These are phyloP conservation scores for Presbytis comata DNA, from an alignment of 2,797 vertebrate species.

Conservation along the genomic window DNA sequence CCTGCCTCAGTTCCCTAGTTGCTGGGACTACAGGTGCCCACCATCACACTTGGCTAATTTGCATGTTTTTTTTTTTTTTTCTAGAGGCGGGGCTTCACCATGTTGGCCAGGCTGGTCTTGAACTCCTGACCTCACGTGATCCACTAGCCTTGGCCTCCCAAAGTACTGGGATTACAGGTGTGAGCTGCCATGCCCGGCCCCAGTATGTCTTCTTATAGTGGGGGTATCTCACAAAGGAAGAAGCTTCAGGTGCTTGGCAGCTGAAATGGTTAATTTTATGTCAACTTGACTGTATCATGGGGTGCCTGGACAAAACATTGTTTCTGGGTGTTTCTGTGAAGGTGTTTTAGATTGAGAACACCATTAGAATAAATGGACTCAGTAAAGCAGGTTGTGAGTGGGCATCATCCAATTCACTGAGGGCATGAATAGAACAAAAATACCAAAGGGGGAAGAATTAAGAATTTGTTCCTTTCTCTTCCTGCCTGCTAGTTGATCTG, in stretches of 20 bases:
- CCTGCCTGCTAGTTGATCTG: not conserved
- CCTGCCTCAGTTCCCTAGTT: too few relatives aligned
- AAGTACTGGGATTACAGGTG: not conserved
- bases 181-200: rapidly evolving
- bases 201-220: not conserved
- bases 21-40: too few relatives aligned
- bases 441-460: not conserved
- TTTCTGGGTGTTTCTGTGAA: not conserved
- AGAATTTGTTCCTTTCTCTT: not conserved
- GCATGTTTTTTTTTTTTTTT: too few relatives aligned
- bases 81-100: not conserved
- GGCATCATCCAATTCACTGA: not conserved
- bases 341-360: not conserved
- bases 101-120: not conserved
- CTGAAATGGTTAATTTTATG: not conserved
- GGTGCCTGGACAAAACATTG: not conserved
- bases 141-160: not conserved
- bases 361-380: not conserved
- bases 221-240: not conserved
- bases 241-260: not conserved
- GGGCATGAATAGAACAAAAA: not conserved
- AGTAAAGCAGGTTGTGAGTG: not conserved
- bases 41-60: too few relatives aligned
- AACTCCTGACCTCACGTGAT: not conserved
- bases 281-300: not conserved